Conservation (phyloP, 2,888 invertebrate species). For the Yponomeuta evonymella region DNA sequence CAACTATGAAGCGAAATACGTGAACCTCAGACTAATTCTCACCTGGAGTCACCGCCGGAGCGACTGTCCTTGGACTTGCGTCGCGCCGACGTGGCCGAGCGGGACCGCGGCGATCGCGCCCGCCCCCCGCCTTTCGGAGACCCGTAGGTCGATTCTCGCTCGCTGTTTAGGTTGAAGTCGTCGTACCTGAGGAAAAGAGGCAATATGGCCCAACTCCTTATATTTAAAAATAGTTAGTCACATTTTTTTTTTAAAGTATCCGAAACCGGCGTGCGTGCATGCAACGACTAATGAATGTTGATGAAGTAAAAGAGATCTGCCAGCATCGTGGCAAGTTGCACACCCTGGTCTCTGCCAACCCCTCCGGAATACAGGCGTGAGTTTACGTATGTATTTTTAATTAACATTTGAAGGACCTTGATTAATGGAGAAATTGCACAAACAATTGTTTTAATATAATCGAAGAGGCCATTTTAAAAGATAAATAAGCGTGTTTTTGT, state of each 20-base stretch:
- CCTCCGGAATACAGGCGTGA: no score
- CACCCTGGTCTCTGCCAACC: no score
- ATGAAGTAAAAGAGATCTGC: no score
- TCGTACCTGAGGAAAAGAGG: slow-evolving; percentile 50
- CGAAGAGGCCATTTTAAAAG: not conserved
- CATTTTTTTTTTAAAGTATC: not conserved
- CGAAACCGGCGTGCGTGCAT: no score
- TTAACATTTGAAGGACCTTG: no score
- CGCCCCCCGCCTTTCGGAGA: slow-evolving; percentile 45
- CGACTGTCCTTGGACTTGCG: slow-evolving; percentile 64
- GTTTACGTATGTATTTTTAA: no score
- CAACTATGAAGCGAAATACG: no score
- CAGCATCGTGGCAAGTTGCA: no score
- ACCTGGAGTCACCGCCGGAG: slow-evolving; percentile 62
- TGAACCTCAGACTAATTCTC: not conserved
- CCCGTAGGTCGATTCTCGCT: slow-evolving; percentile 47
- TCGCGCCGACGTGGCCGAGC: slow-evolving; percentile 27
- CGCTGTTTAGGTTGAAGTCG: slow-evolving; percentile 72
- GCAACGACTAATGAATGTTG: no score
- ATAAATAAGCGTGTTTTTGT: no score
- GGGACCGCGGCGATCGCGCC: slow-evolving; percentile 45
- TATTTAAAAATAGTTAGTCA: not conserved
- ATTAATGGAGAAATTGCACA: no score
- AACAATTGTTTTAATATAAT: no score
- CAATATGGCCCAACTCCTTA: not conserved